Percentiles rank a stretch among this genome's conserved stretches.
Conservation (phyloP, 2,797 vertebrate genomes). For the Sarcophilus harrisii region DNA sequence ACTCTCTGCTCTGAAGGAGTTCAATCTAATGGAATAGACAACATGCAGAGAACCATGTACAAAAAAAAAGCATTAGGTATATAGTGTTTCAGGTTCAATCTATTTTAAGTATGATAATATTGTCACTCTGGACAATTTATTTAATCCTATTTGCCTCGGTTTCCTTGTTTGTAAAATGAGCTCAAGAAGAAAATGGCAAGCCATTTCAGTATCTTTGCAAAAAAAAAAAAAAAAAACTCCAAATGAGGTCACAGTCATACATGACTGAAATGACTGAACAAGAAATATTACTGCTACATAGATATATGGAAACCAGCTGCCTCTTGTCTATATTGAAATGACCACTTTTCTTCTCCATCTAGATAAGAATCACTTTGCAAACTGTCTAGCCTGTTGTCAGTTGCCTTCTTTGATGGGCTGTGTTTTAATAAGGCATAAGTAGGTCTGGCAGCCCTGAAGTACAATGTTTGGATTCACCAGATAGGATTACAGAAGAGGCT, state of each 20-base stretch:
- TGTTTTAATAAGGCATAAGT: conserved; percentile 69
- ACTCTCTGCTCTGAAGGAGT: not conserved
- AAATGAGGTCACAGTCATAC: no score
- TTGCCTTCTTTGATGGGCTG: conserved; percentile 72
- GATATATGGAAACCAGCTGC: conserved; percentile 13
- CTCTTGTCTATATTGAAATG: conserved; percentile 27
- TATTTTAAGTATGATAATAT: not conserved
- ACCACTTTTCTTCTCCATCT: conserved; percentile 42
- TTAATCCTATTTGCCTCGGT: not conserved
- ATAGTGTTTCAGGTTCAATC: not conserved
- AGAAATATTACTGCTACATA: conserved; percentile 30
- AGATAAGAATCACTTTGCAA: conserved; percentile 49
- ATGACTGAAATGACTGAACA: rapidly evolving
- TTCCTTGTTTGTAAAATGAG: not conserved
- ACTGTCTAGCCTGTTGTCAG: conserved; percentile 35
- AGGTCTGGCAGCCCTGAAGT: conserved; percentile 62
- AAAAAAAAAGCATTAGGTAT: not conserved
- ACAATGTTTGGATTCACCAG: conserved; percentile 76
- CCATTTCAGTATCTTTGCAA: not conserved
- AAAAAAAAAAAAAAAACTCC: not conserved
- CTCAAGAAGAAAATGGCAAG: not conserved
- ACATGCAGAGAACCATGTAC: not conserved
- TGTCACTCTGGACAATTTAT: not conserved
- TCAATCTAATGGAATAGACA: not conserved
- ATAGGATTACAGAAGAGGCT: conserved; percentile 81